A percentile compares a stretch with the other conserved stretches of the same genome.
Evolutionary conservation across 2,113 vertebrate genomes (phyloP).

Genomic region (Petaurus breviceps): DNA sequence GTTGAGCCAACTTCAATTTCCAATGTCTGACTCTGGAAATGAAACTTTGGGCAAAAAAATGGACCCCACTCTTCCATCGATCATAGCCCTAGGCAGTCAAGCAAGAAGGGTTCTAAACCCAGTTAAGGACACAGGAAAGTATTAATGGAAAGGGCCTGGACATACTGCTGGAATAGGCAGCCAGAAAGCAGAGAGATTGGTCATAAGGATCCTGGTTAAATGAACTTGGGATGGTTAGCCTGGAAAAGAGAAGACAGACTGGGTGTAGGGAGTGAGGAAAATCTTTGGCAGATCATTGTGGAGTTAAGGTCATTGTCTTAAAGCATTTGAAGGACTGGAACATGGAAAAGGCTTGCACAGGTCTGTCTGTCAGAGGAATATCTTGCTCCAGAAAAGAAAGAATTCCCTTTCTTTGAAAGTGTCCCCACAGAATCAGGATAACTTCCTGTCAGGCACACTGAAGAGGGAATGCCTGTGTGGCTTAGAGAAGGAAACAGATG

Average conservation of each 20-base stretch:
- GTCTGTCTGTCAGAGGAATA: neutral
- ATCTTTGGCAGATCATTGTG: too few relatives aligned
- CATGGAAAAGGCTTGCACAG: neutral
- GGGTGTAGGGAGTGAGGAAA: neutral
- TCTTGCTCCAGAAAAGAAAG: neutral
- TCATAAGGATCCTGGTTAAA: neutral
- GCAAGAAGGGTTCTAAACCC: neutral
- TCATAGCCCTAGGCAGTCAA: neutral
- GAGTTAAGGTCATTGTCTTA: neutral
- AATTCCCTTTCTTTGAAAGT: neutral
- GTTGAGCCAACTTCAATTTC: constrained; percentile 32
- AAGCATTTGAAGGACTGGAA: neutral
- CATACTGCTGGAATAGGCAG: neutral
- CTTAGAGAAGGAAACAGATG: neutral
- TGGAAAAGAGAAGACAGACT: neutral
- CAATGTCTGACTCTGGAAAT: constrained; percentile 40
- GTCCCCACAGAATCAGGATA: neutral
- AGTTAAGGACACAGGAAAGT: neutral
- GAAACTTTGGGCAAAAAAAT: neutral
- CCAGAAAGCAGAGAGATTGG: neutral
- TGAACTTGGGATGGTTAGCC: neutral
- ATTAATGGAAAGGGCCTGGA: neutral
- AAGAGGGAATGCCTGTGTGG: neutral
- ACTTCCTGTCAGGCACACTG: neutral
- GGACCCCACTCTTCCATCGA: neutral